Conservation (phyloP, 2,113 vertebrate genomes). For the Dermatemys mawii region DNA sequence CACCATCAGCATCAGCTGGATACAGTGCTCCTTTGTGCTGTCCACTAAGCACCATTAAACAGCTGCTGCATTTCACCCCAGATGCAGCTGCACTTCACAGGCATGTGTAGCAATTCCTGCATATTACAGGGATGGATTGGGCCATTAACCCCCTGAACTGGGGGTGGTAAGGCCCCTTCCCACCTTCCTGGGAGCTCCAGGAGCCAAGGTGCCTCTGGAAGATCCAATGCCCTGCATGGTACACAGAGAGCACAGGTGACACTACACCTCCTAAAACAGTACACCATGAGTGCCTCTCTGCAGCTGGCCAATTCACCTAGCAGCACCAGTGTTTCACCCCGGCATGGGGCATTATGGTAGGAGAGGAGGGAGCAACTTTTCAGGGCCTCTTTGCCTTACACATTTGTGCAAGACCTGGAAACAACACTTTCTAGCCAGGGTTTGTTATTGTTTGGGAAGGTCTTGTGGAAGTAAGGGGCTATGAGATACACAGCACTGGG, state of each 20-base stretch:
- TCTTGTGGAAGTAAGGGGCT: background rate
- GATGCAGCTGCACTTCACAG: background rate
- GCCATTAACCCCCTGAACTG: background rate
- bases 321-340: background rate
- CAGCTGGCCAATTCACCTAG: background rate
- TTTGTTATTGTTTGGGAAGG: background rate
- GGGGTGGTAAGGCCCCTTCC: background rate
- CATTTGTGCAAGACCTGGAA: background rate
- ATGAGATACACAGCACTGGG: background rate
- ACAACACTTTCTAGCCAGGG: background rate
- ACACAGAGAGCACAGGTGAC: background rate
- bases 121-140: background rate
- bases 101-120: background rate
- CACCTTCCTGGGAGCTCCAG: background rate
- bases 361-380: background rate
- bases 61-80: background rate
- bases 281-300: background rate
- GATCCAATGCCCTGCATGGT: background rate
- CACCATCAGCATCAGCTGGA: background rate
- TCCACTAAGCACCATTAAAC: background rate
- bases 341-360: background rate
- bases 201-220: background rate
- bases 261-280: background rate
- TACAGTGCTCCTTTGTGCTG: background rate
- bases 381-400: background rate